These are phyloP conservation scores for Caerostris darwini DNA, from an alignment of 1,140 invertebrate genomes.

Conservation along the genomic window DNA sequence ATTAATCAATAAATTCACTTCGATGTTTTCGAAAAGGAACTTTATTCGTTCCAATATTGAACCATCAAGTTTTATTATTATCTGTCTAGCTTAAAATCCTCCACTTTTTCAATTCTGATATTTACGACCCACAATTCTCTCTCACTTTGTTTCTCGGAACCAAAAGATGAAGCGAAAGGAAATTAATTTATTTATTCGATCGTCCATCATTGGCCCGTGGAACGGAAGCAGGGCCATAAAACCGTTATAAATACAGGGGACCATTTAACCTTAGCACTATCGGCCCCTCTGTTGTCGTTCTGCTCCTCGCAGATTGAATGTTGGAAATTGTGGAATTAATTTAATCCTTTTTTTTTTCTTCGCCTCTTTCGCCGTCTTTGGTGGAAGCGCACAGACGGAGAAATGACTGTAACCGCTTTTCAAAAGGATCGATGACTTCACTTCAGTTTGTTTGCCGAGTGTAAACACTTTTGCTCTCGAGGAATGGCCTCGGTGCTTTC, in stretches of 20 bases:
- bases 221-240: constrained; percentile 10
- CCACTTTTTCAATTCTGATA: neutral
- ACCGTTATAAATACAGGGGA: neutral
- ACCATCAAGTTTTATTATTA: neutral
- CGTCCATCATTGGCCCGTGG: neutral
- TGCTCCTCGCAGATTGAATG: constrained; percentile 14
- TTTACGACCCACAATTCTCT: neutral
- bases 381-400: neutral
- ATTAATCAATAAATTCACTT: neutral
- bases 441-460: constrained; percentile 27
- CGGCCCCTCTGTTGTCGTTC: too few relatives aligned
- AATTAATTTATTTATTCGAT: neutral
- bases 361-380: neutral
- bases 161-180: neutral
- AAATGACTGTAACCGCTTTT: neutral
- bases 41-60: neutral
- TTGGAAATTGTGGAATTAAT: neutral
- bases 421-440: constrained; percentile 49
- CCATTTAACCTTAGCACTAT: constrained; percentile 38
- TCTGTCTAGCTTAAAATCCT: neutral
- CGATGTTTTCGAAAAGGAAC: neutral
- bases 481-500: neutral
- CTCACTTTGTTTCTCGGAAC: neutral
- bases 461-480: constrained; percentile 44
- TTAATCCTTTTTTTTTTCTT: neutral